A percentile compares a stretch with the other conserved stretches of the same genome.
These are phyloP conservation scores for Hyppa rectilinea DNA, from an alignment of 2,888 invertebrate genomes.

Conservation along the genomic window DNA sequence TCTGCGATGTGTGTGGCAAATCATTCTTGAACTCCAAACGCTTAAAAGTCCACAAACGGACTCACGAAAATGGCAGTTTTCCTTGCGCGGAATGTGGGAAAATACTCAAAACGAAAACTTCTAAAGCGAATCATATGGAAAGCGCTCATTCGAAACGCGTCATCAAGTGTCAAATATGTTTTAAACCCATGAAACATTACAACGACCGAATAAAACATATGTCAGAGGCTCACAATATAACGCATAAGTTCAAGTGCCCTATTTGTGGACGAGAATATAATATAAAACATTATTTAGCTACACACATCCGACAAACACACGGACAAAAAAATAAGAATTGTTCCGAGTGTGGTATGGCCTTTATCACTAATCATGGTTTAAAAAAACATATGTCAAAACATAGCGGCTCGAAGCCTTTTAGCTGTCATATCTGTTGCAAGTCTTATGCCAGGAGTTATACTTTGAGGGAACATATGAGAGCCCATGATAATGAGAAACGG, in stretches of 20 bases:
- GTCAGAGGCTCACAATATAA: constrained; percentile 83
- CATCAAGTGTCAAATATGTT: constrained; percentile 84
- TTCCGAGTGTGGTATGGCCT: constrained; percentile 86
- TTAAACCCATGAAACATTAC: constrained; percentile 85
- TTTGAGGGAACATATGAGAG: constrained; percentile 76
- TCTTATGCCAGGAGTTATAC: constrained; percentile 77
- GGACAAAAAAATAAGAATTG: constrained; percentile 87
- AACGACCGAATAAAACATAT: constrained; percentile 86
- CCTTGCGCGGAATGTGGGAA: constrained; percentile 82
- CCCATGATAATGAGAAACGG: constrained; percentile 67
- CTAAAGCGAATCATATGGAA: constrained; percentile 83
- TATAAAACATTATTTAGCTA: constrained; percentile 85
- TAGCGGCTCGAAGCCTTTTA: constrained; percentile 80
- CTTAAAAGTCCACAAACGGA: constrained; percentile 86
- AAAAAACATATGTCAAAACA: constrained; percentile 88
- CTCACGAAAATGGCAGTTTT: constrained; percentile 84
- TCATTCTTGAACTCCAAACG: constrained; percentile 87
- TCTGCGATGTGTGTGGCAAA: constrained; percentile 88
- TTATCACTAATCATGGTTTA: constrained; percentile 85
- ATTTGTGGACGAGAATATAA: constrained; percentile 82
- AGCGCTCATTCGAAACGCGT: constrained; percentile 81
- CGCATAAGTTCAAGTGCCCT: constrained; percentile 82
- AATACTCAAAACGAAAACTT: constrained; percentile 80
- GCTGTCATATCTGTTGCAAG: constrained; percentile 82
- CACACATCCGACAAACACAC: constrained; percentile 85